Evolutionary conservation across 2,113 vertebrate species (phyloP).

Genomic region (Perccottus glenii): DNA sequence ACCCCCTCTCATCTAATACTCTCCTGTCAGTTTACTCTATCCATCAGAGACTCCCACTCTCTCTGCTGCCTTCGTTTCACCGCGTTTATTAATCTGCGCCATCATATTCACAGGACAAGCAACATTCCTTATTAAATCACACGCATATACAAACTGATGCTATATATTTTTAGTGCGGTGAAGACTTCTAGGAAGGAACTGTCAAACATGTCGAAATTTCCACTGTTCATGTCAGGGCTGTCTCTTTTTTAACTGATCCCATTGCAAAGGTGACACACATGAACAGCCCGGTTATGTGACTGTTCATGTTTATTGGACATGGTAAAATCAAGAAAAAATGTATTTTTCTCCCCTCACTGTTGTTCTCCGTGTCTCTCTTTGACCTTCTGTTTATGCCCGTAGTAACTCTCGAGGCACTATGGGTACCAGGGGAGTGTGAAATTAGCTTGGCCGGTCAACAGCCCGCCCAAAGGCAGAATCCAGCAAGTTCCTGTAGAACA

Average conservation of each 20-base stretch:
- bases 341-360: conserved; percentile 26
- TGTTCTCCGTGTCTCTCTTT: conserved; percentile 47
- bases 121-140: conserved; percentile 27
- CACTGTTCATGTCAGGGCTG: background rate
- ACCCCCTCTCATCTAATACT: conserved; percentile 42
- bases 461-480: conserved; percentile 43
- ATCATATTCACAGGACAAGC: conserved; percentile 22
- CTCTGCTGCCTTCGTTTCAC: background rate
- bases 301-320: background rate
- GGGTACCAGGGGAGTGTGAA: conserved; percentile 76
- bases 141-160: conserved; percentile 5
- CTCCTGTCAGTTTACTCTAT: conserved; percentile 56
- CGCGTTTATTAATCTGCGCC: conserved; percentile 13
- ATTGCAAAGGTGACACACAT: background rate
- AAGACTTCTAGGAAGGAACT: background rate
- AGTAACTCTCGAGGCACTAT: conserved; percentile 67
- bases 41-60: conserved; percentile 37
- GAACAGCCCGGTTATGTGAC: too few relatives aligned
- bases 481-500: conserved; percentile 61
- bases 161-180: background rate
- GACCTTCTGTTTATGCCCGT: conserved; percentile 70
- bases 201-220: too few relatives aligned
- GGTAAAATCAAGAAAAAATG: background rate
- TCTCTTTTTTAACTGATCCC: background rate
- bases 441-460: conserved; percentile 72